Conservation (phyloP, 2,888 invertebrate genomes). For the Drosophila niveifrons region DNA sequence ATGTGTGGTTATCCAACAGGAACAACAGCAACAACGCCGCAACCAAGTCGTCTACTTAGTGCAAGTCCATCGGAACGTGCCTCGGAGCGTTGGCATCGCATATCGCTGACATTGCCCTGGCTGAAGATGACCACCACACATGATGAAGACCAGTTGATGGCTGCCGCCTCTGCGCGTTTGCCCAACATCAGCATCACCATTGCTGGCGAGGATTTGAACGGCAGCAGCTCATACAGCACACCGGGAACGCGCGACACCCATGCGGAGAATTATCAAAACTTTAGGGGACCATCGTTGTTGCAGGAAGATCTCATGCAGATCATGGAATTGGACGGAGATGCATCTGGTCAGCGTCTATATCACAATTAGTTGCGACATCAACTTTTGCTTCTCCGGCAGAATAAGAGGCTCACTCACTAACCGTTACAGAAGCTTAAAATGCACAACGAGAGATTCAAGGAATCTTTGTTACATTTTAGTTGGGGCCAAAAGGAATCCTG, state of each 20-base stretch:
- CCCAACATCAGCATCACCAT: constrained; percentile 11
- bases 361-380: neutral
- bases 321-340: constrained; percentile 28
- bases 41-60: constrained; percentile 5
- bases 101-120: constrained; percentile 49
- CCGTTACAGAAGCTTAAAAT: neutral
- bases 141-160: neutral
- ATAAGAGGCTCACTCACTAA: neutral
- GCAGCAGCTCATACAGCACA: neutral
- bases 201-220: constrained; percentile 9
- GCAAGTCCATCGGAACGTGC: neutral
- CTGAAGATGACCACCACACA: constrained; percentile 17
- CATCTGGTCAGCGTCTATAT: neutral
- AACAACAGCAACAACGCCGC: neutral
- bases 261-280: constrained; percentile 24
- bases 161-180: neutral
- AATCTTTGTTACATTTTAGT: neutral
- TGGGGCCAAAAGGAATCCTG: neutral
- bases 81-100: constrained; percentile 47
- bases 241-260: neutral
- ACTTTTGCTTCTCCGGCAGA: neutral
- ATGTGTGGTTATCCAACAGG: neutral
- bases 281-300: constrained; percentile 30
- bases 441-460: no score
- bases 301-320: constrained; percentile 41